Base-by-base conservation (phyloP, 2,113 vertebrate genomes). In the Ploceus nigricollis region DNA sequence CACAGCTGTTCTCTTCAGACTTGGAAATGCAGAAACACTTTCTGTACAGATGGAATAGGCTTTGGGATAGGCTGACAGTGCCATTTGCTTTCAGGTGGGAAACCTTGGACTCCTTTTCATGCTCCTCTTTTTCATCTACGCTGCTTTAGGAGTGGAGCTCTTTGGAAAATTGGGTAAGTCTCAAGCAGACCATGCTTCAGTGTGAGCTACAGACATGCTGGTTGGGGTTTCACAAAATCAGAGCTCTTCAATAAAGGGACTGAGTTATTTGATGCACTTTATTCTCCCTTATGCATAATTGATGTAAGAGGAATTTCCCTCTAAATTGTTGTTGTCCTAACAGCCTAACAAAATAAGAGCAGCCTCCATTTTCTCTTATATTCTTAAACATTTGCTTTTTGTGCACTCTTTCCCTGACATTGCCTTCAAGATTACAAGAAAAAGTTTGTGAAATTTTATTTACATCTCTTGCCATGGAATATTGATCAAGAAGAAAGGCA, bases 61-160 rank as follows among this genome's bases (percentile, higher is more conserved):
- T 91, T 85, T 91, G 63, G n/a, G 31, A 16, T 73, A 61, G 64
- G 39, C 80, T 97, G 65, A 96, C 61, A 6, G 5, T 87, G 33
- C 19, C 0, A 0, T 97, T 85, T 97, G 40, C 65, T 97, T 97
- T 22, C 97, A 99, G 99, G 99, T 99, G 97, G 99, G 99, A 97
- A 99, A 99, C 98, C 98, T 99, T 64, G 99, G 99, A 92, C 98
- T 99, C 78, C 99, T 99, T 95, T 99, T 99, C 98, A 99, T 99
- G 99, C 98, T 99, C 87, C 99, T 99, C 37, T 99, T 99, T 98
- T 99, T 99, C 98, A 99, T 99, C 98, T 99, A 99, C 2, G 99
- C 99, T 27, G 99, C 99, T 77, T 98, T 99, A 96, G 99, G 99
- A 79, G 99, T 99, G 93, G 99, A 99, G 96, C 99, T 99, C 75